Conservation (phyloP, 2,888 invertebrate species). For the Apomyelois bistriatella region DNA sequence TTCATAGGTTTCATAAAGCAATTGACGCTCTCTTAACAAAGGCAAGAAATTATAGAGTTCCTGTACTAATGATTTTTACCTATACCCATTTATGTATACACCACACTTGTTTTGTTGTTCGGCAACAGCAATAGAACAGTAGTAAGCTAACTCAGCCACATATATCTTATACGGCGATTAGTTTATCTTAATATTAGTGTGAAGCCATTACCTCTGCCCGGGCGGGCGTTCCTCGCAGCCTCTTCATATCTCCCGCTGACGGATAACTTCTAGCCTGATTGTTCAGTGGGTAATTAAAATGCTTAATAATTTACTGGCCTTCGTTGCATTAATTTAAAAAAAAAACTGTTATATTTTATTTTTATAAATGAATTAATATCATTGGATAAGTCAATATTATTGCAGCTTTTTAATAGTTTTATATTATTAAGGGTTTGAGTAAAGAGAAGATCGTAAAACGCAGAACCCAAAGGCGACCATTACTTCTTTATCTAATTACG, state of each 20-base stretch:
- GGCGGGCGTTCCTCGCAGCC: constrained; percentile 23
- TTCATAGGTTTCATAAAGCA: too few relatives aligned
- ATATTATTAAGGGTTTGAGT: not conserved
- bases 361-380: too few relatives aligned
- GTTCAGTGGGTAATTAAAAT: constrained; percentile 18
- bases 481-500: constrained; percentile 8
- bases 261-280: constrained; percentile 32
- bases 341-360: too few relatives aligned
- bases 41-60: too few relatives aligned
- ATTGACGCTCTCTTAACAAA: too few relatives aligned
- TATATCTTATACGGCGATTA: constrained; percentile 61
- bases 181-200: constrained; percentile 60
- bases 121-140: not conserved
- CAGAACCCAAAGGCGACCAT: constrained; percentile 3
- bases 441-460: not conserved
- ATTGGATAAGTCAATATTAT: too few relatives aligned
- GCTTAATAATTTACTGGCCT: constrained; percentile 15
- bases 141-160: not conserved
- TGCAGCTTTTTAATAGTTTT: too few relatives aligned
- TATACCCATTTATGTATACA: too few relatives aligned
- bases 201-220: constrained; percentile 42
- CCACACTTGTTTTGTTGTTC: too few relatives aligned
- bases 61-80: too few relatives aligned
- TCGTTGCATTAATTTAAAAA: too few relatives aligned
- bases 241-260: constrained; percentile 48